Evolutionary conservation across 1,140 invertebrate genomes (phyloP).

Genomic region (Caenorhabditis inopinata): DNA sequence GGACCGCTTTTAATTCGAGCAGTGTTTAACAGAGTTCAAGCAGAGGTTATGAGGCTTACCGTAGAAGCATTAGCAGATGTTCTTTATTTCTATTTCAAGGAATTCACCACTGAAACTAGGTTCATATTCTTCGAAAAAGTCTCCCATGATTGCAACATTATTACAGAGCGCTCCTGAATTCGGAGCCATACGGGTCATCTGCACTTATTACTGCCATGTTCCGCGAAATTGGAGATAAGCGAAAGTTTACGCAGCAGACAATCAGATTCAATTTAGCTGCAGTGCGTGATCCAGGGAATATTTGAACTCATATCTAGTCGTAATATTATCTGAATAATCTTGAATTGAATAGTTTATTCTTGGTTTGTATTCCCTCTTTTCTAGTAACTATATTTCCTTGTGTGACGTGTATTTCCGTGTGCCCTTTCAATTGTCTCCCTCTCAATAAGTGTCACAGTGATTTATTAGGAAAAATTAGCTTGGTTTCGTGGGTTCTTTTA

Average conservation of each 20-base stretch:
- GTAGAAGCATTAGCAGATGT: constrained; percentile 39
- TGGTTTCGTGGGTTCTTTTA: too few relatives aligned
- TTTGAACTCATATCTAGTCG: background rate
- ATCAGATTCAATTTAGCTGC: constrained; percentile 41
- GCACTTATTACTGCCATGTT: constrained; percentile 39
- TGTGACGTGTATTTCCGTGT: background rate
- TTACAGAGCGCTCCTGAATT: constrained; percentile 26
- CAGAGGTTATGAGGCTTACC: constrained; percentile 28
- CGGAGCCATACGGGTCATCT: constrained; percentile 8
- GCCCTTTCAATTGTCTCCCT: background rate
- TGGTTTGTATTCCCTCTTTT: background rate
- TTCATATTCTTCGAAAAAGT: background rate
- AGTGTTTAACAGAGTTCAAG: constrained; percentile 26
- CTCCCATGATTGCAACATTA: background rate
- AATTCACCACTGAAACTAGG: constrained; percentile 43
- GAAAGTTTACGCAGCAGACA: constrained; percentile 45
- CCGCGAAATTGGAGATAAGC: constrained; percentile 33
- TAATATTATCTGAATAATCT: background rate
- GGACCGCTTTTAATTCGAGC: constrained; percentile 12
- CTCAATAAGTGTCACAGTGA: too few relatives aligned
- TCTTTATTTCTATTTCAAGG: constrained; percentile 26
- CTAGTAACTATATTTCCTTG: background rate
- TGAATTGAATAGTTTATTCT: too few relatives aligned
- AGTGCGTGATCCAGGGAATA: background rate
- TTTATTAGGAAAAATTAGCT: too few relatives aligned